Percentiles rank a stretch among this genome's conserved stretches.
Conservation (phyloP, 1,140 invertebrate species). For the Pachypsylla venusta region DNA sequence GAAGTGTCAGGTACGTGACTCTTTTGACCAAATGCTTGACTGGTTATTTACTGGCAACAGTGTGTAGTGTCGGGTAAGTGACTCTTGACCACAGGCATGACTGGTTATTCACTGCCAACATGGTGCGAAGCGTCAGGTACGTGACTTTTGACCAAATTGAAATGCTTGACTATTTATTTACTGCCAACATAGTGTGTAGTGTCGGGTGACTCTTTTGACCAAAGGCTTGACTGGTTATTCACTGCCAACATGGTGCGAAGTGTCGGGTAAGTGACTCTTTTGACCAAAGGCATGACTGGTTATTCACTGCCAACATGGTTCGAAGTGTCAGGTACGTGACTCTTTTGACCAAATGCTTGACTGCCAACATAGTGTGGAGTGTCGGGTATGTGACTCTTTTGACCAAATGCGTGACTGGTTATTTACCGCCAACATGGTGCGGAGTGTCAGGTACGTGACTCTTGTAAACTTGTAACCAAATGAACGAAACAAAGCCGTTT, state of each 20-base stretch:
- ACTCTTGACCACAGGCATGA: too few species aligned
- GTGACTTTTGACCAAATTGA: neutral
- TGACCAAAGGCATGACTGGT: too few species aligned
- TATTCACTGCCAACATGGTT: too few species aligned
- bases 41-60: too few species aligned
- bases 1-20: conserved; percentile 55
- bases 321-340: too few species aligned
- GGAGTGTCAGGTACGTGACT: conserved; percentile 55
- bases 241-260: conserved; percentile 81
- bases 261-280: conserved; percentile 42
- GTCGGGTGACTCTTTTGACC: conserved; percentile 55
- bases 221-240: conserved; percentile 89
- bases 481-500: too few species aligned
- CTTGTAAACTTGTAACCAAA: too few species aligned
- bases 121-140: conserved; percentile 79
- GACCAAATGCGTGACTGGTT: neutral
- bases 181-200: too few species aligned
- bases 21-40: too few species aligned
- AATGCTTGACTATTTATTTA: neutral
- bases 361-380: conserved; percentile 74
- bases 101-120: conserved; percentile 81
- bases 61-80: too few species aligned
- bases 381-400: conserved; percentile 46
- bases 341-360: too few species aligned
- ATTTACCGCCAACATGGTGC: conserved; percentile 45